These are phyloP conservation scores for Schizopygopsis pylzovi DNA, from an alignment of 2,797 vertebrate species.

Conservation along the genomic window DNA sequence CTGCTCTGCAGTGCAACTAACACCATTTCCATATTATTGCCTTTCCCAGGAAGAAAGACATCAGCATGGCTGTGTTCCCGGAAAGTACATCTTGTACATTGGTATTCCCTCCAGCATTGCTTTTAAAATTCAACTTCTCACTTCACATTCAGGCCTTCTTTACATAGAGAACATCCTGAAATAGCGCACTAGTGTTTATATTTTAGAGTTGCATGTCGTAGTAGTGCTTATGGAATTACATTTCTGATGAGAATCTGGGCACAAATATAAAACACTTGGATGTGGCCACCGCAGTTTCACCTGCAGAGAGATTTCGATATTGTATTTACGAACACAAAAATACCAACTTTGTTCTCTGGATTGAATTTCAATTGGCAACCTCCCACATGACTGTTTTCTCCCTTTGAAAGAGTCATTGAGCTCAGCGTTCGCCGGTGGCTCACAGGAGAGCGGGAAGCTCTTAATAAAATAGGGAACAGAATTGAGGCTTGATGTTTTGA, in stretches of 20 bases:
- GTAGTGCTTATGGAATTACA: constrained; percentile 38
- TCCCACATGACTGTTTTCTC: constrained; percentile 15
- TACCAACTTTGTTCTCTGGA: not conserved
- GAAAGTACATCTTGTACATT: constrained; percentile 20
- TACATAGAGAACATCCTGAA: not conserved
- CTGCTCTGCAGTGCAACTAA: constrained; percentile 18
- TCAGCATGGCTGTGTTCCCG: not conserved
- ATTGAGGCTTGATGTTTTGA: constrained; percentile 26
- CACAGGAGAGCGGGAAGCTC: constrained; percentile 10
- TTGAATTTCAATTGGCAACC: constrained; percentile 52
- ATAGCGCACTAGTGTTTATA: constrained; percentile 30
- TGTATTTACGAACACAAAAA: constrained; percentile 41
- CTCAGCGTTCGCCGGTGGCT: not conserved
- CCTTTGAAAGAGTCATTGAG: constrained; percentile 17
- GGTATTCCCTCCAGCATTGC: constrained; percentile 11
- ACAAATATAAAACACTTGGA: constrained; percentile 22
- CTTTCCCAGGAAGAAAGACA: constrained; percentile 6
- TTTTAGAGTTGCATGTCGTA: not conserved
- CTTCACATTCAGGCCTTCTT: constrained; percentile 17
- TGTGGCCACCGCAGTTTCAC: constrained; percentile 22
- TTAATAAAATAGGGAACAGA: constrained; percentile 22
- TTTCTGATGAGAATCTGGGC: constrained; percentile 36
- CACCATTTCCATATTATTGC: constrained; percentile 36
- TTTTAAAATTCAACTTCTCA: constrained; percentile 7
- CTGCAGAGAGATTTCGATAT: constrained; percentile 28